Percentiles rank a stretch among this genome's conserved stretches.
Conservation (phyloP, 2,113 vertebrate species). For the Lanius ludovicianus region DNA sequence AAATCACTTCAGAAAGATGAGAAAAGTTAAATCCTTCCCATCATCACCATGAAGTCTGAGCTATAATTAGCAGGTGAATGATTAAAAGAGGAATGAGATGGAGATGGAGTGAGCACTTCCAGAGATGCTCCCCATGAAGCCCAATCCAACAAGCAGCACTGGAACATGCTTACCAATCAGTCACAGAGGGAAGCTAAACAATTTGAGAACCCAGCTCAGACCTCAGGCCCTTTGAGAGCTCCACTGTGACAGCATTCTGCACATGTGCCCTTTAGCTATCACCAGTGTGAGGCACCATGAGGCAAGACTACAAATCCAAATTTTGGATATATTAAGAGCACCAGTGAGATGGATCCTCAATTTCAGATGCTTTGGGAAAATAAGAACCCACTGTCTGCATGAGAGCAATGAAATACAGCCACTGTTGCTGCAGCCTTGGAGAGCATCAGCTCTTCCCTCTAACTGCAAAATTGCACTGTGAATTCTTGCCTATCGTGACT, state of each 20-base stretch:
- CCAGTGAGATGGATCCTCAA: background rate
- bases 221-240: background rate
- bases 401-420: background rate
- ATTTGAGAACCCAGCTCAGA: background rate
- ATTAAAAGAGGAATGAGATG: background rate
- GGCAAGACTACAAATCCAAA: background rate
- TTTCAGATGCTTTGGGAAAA: background rate
- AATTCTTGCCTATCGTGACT: background rate
- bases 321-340: background rate
- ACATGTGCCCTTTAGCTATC: background rate
- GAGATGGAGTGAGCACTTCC: background rate
- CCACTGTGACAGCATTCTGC: background rate
- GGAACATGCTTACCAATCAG: background rate
- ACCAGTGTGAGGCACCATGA: background rate
- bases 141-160: background rate
- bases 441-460: background rate
- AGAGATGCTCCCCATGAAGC: background rate
- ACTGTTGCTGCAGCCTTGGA: background rate
- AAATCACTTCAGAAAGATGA: conserved; percentile 21
- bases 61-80: conserved; percentile 13
- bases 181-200: background rate
- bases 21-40: conserved; percentile 21
- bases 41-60: background rate
- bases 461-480: background rate
- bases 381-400: rapidly evolving